A percentile compares a stretch with the other conserved stretches of the same genome.
phyloP scores from a whole-genome alignment of 2,113 vertebrate species.

The Cryptoleucopteryx plumbea region DNA sequence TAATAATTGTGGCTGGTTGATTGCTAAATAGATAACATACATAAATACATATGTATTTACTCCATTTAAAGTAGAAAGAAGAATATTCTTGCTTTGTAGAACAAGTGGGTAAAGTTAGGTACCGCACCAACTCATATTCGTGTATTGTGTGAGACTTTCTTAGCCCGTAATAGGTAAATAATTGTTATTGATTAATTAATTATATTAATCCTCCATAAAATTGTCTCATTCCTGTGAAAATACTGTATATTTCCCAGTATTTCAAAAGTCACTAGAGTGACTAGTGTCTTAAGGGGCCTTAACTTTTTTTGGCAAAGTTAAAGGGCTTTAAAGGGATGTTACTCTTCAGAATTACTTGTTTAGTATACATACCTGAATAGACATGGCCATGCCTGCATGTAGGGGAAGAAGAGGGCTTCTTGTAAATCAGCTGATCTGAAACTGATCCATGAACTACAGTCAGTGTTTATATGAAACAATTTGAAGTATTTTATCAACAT shows the following conservation, averaged over 20 bases:
- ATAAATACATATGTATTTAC: fast-evolving
- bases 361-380: background rate
- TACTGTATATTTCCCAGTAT: background rate
- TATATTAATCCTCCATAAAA: background rate
- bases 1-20: background rate
- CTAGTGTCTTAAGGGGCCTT: background rate
- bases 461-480: background rate
- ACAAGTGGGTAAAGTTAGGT: background rate
- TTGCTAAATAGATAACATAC: background rate
- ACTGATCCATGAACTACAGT: background rate
- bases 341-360: background rate
- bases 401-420: background rate
- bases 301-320: background rate
- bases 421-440: background rate
- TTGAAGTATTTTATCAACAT: background rate
- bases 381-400: background rate
- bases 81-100: background rate
- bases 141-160: background rate
- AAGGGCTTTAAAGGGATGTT: background rate
- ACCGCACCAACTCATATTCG: background rate
- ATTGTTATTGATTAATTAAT: background rate
- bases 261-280: background rate
- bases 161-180: background rate
- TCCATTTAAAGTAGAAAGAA: background rate
- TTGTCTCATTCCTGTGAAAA: background rate